A percentile compares a stretch with the other conserved stretches of the same genome.
phyloP scores from a whole-genome alignment of 2,113 vertebrate genomes.

The Tachuris rubrigastra region DNA sequence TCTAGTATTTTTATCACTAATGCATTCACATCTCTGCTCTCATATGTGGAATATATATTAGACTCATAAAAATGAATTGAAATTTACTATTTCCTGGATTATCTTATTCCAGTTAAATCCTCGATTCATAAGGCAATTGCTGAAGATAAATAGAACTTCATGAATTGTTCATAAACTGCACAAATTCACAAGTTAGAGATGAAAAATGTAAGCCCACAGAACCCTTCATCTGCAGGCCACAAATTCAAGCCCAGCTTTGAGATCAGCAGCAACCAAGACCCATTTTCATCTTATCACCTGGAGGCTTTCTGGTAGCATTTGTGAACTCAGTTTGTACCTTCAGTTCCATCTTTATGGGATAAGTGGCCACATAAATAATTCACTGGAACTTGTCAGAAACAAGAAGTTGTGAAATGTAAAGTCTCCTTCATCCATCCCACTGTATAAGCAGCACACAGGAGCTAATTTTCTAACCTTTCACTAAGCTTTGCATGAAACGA shows the following conservation, averaged over 20 bases:
- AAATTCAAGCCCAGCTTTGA: background rate
- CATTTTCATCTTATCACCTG: slow-evolving; percentile 41
- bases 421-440: background rate
- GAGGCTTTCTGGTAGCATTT: background rate
- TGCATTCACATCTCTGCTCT: slow-evolving; percentile 31
- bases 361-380: slow-evolving; percentile 37
- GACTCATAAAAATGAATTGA: slow-evolving; percentile 48
- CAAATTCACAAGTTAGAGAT: slow-evolving; percentile 14
- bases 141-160: slow-evolving; percentile 54
- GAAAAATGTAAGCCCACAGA: slow-evolving; percentile 5
- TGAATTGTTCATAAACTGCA: slow-evolving; percentile 57
- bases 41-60: slow-evolving; percentile 12
- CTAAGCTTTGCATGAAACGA: background rate
- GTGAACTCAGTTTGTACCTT: background rate
- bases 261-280: background rate
- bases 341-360: background rate
- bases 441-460: background rate
- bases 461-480: slow-evolving; percentile 39
- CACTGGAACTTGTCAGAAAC: slow-evolving; percentile 19
- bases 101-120: slow-evolving; percentile 55
- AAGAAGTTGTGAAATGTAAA: slow-evolving; percentile 31
- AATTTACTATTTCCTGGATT: slow-evolving; percentile 62
- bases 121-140: slow-evolving; percentile 51
- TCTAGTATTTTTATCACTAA: slow-evolving; percentile 44
- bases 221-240: background rate